phyloP scores from a whole-genome alignment of 1,140 invertebrate genomes.

The Papilio xuthus region DNA sequence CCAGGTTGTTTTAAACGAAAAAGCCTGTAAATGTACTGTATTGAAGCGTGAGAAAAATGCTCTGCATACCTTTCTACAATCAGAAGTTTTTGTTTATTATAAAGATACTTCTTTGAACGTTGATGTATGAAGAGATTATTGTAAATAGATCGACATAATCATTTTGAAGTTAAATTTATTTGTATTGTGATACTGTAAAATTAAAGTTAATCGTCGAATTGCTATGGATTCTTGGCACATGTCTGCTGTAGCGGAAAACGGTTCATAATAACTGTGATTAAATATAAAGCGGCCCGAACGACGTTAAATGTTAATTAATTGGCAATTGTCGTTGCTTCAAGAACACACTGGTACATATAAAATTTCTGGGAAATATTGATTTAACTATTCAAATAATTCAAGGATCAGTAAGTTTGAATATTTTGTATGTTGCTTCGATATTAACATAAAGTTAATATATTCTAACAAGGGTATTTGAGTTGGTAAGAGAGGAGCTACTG shows the following conservation, averaged over 20 bases:
- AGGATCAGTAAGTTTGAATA: background rate
- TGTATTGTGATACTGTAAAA: background rate
- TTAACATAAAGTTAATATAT: too few relatives aligned
- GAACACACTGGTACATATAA: background rate
- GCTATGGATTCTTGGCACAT: conserved; percentile 2
- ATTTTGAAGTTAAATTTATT: background rate
- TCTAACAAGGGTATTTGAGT: too few relatives aligned
- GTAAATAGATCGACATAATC: background rate
- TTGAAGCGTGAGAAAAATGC: background rate
- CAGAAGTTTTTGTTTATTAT: background rate
- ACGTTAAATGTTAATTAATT: background rate
- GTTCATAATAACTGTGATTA: background rate
- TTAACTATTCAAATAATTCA: background rate
- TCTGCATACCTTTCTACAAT: background rate
- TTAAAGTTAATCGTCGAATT: conserved; percentile 1
- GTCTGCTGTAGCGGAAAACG: background rate
- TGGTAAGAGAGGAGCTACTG: too few relatives aligned
- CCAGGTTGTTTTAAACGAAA: background rate
- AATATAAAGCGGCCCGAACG: background rate
- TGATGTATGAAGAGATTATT: background rate
- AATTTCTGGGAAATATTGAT: background rate
- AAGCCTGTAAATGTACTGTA: background rate
- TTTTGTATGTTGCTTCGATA: too few relatives aligned
- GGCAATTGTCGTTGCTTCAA: background rate
- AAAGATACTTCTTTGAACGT: background rate